Conservation (phyloP, 2,888 invertebrate species). For the Isoperla grammatica region DNA sequence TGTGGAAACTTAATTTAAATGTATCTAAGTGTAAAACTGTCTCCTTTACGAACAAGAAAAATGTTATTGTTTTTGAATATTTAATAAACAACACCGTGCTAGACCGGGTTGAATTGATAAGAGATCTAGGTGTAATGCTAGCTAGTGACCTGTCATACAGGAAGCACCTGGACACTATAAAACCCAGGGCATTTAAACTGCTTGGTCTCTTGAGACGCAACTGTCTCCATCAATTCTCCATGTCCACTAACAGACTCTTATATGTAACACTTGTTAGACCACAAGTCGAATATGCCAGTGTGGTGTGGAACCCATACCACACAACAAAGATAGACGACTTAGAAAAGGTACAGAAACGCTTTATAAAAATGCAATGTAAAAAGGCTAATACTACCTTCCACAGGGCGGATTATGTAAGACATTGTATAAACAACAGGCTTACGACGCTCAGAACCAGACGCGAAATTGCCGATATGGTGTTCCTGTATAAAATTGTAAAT, state of each 20-base stretch:
- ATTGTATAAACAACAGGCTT: neutral
- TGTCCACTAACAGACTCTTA: neutral
- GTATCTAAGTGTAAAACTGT: neutral
- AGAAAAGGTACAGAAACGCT: neutral
- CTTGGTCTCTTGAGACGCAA: neutral
- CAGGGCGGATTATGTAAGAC: neutral
- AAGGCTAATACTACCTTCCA: neutral
- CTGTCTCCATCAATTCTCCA: neutral
- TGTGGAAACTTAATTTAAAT: neutral
- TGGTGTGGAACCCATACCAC: neutral
- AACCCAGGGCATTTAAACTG: neutral
- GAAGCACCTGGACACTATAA: neutral
- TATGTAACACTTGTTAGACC: constrained; percentile 2
- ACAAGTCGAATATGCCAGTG: neutral
- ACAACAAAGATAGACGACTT: neutral
- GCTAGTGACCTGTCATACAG: neutral
- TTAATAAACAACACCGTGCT: too few relatives aligned
- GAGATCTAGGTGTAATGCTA: neutral
- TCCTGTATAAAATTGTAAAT: neutral
- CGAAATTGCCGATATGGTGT: neutral
- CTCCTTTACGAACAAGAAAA: neutral
- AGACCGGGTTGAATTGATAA: neutral
- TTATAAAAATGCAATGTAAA: neutral
- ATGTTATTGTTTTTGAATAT: too few relatives aligned
- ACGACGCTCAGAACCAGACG: neutral